Percentiles rank a stretch among this genome's conserved stretches.
Conservation (phyloP, 2,888 invertebrate genomes). For the Eurois occulta region DNA sequence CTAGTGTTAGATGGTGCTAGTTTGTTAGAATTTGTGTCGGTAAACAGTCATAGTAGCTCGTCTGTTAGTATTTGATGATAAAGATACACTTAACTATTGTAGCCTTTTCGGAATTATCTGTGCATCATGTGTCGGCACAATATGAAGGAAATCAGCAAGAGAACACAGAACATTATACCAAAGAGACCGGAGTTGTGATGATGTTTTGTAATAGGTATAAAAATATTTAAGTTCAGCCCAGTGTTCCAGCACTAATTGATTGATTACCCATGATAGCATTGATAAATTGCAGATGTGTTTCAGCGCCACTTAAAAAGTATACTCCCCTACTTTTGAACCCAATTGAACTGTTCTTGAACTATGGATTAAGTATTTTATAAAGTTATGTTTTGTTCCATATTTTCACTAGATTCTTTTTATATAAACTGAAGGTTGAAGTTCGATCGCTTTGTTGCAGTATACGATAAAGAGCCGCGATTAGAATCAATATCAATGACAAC, state of each 20-base stretch:
- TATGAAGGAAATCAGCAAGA: not conserved
- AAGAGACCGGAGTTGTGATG: not conserved
- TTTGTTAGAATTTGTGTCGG: not conserved
- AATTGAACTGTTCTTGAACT: not conserved
- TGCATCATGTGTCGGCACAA: not conserved
- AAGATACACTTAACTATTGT: not conserved
- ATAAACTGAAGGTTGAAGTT: slow-evolving; percentile 9
- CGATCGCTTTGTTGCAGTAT: slow-evolving; percentile 19
- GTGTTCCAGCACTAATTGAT: not conserved
- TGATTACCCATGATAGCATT: not conserved
- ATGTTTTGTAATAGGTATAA: not conserved
- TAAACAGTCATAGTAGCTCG: not conserved
- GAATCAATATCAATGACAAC: slow-evolving; percentile 39
- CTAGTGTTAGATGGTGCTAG: not conserved
- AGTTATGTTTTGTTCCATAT: not conserved
- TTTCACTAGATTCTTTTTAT: slow-evolving; percentile 1
- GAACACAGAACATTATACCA: not conserved
- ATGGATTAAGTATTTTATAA: not conserved
- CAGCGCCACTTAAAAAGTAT: not conserved
- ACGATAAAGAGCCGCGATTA: slow-evolving; percentile 50
- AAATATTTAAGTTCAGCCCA: not conserved
- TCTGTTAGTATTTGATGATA: not conserved
- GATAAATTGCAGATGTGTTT: not conserved
- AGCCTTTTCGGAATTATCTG: not conserved
- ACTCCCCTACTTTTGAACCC: not conserved